Conservation (phyloP, 2,888 invertebrate species). For the Diadegma fenestrale region DNA sequence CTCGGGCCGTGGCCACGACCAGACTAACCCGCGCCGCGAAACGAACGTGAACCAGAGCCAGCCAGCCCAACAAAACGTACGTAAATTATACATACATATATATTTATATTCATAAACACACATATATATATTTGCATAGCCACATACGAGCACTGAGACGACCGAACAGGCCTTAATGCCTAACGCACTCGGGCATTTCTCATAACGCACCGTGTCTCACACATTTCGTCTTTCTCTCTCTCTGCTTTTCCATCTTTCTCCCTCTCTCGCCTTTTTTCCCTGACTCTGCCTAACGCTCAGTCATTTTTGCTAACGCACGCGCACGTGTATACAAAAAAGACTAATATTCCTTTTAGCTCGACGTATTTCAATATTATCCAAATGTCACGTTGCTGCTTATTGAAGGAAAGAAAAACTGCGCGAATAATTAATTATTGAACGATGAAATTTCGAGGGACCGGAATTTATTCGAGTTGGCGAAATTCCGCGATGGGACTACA, state of each 20-base stretch:
- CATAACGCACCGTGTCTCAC: constrained; percentile 66
- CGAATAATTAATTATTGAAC: neutral
- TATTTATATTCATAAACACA: constrained; percentile 24
- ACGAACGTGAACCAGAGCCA: constrained; percentile 69
- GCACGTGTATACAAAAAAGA: neutral
- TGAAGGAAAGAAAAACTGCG: neutral
- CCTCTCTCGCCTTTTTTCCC: constrained; percentile 2
- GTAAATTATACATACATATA: constrained; percentile 47
- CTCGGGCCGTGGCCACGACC: constrained; percentile 69
- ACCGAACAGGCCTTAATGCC: constrained; percentile 62
- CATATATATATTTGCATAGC: constrained; percentile 18
- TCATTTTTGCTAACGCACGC: constrained; percentile 34
- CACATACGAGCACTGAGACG: constrained; percentile 7
- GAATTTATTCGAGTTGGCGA: neutral
- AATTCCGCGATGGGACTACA: neutral
- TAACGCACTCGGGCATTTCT: constrained; percentile 65
- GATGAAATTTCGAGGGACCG: neutral
- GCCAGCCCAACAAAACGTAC: constrained; percentile 54
- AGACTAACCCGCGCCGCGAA: constrained; percentile 72
- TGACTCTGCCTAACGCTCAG: constrained; percentile 25
- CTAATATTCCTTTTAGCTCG: neutral
- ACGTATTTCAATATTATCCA: neutral
- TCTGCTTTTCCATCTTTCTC: neutral
- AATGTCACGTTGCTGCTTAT: neutral
- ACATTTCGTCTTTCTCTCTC: constrained; percentile 27